Evolutionary conservation across 1,140 invertebrate genomes (phyloP), one percentile per base, ranked within the genome.

Genomic region (Atopsyche davidsoni): DNA sequence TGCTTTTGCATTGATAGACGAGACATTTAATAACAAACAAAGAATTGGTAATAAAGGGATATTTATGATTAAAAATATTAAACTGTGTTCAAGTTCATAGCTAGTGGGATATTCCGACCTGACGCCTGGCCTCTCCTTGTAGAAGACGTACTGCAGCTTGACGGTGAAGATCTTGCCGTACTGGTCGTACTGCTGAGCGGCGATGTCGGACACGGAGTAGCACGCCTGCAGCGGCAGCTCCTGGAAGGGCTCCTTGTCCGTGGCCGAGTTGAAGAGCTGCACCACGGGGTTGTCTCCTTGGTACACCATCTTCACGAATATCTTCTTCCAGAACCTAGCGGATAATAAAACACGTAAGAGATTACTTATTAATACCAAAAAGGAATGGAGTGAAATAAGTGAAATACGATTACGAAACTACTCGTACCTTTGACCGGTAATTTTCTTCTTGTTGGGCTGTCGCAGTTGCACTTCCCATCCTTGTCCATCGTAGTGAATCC

Each of bases 121-220:
- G 10, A 99, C 91, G 2, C 96, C 96, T 0, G 97, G 93, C 19
- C 94, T 77, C 67, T 99, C 96, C 67, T 97, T 97, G 70, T 99
- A 99, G 69, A 97, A 96, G 22, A 98, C 88, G 64, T 98, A 98
- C 64, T 98, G 95, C 32, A 99, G 73, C 71, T 99, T 99, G 11
- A 98, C 81, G 0, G 96, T 99, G 70, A 99, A 98, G 59, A 99
- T 98, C 75, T 99, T 99, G 3, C 95, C 95, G 68, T 89, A 99
- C 63, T 96, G 88, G 75, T 99, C 96, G 67, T 91, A 97, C 68
- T 97, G 95, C 70, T 98, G 95, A 18, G 94, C 87, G n/a, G 85
- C 86, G 11, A 92, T 87, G 48, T 91, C 89, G 1, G 89, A 93
- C 3, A 92, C 87, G 0, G 89, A 93, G 65, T 96, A 96, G 63